Evolutionary conservation across 2,797 vertebrate genomes (phyloP).

Genomic region (Synaphobranchus kaupii): DNA sequence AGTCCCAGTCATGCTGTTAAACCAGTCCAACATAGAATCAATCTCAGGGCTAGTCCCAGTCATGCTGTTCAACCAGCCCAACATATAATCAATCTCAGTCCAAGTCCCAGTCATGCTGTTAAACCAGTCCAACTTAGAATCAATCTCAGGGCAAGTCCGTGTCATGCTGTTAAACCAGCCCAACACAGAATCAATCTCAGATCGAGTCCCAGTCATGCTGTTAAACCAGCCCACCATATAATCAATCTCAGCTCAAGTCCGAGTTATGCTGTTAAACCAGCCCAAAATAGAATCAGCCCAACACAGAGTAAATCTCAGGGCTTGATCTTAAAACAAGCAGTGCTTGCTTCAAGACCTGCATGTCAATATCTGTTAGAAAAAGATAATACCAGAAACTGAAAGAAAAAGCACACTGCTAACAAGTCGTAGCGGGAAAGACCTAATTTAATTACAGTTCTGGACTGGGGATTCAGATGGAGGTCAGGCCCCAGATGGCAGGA

Average conservation of each 20-base stretch:
- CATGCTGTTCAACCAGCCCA: too few species aligned
- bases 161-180: too few species aligned
- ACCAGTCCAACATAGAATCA: too few species aligned
- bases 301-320: neutral
- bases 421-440: neutral
- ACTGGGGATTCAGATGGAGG: conserved; percentile 8
- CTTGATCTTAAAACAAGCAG: neutral
- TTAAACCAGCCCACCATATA: too few species aligned
- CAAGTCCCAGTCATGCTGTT: too few species aligned
- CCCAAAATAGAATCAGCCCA: neutral
- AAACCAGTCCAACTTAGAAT: neutral
- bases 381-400: neutral
- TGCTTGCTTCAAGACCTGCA: neutral
- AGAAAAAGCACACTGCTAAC: neutral
- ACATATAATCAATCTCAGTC: too few species aligned
- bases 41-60: neutral
- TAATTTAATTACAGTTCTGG: conserved; percentile 20
- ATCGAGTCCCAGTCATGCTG: too few species aligned
- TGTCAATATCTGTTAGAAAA: neutral
- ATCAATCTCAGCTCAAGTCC: too few species aligned
- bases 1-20: too few species aligned
- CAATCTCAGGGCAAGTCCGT: too few species aligned
- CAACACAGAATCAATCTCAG: too few species aligned
- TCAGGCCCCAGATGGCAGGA: neutral
- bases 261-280: too few species aligned